A percentile compares a stretch with the other conserved stretches of the same genome.
phyloP scores from a whole-genome alignment of 1,140 invertebrate genomes.

The Pseudomyrmex concolor region DNA sequence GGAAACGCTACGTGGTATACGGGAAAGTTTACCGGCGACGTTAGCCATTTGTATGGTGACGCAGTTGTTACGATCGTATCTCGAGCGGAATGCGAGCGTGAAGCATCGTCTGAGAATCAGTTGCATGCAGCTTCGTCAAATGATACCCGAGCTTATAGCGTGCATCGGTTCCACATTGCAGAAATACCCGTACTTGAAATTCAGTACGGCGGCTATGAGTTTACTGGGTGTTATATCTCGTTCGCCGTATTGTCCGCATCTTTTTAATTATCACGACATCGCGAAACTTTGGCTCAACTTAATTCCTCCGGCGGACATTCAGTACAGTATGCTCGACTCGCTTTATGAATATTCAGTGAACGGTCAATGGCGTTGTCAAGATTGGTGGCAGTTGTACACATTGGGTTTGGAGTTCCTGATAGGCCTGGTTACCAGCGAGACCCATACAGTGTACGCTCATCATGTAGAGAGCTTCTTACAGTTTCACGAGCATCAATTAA shows the following conservation, averaged over 20 bases:
- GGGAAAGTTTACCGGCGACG: slow-evolving; percentile 78
- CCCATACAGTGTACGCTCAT: slow-evolving; percentile 70
- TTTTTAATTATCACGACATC: slow-evolving; percentile 78
- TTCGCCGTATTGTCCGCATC: slow-evolving; percentile 74
- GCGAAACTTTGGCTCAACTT: slow-evolving; percentile 80
- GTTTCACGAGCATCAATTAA: slow-evolving; percentile 81
- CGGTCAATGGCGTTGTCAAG: slow-evolving; percentile 81
- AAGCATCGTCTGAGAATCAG: slow-evolving; percentile 67
- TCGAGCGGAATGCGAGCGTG: slow-evolving; percentile 62
- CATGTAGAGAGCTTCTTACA: slow-evolving; percentile 78
- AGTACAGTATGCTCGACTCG: slow-evolving; percentile 79
- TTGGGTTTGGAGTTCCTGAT: slow-evolving; percentile 81
- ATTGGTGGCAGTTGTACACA: slow-evolving; percentile 83
- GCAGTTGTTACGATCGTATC: slow-evolving; percentile 76
- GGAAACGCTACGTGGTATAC: slow-evolving; percentile 61
- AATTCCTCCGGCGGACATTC: slow-evolving; percentile 80
- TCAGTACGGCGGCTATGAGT: slow-evolving; percentile 79
- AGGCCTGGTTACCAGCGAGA: slow-evolving; percentile 77
- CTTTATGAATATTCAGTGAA: slow-evolving; percentile 79
- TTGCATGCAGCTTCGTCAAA: slow-evolving; percentile 77
- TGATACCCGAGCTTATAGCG: slow-evolving; percentile 79
- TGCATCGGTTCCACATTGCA: slow-evolving; percentile 80
- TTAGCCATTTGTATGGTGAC: slow-evolving; percentile 80
- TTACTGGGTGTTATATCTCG: slow-evolving; percentile 77
- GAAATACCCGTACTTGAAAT: slow-evolving; percentile 78